phyloP scores from a whole-genome alignment of 2,797 vertebrate species.

The Pipistrellus kuhlii region DNA sequence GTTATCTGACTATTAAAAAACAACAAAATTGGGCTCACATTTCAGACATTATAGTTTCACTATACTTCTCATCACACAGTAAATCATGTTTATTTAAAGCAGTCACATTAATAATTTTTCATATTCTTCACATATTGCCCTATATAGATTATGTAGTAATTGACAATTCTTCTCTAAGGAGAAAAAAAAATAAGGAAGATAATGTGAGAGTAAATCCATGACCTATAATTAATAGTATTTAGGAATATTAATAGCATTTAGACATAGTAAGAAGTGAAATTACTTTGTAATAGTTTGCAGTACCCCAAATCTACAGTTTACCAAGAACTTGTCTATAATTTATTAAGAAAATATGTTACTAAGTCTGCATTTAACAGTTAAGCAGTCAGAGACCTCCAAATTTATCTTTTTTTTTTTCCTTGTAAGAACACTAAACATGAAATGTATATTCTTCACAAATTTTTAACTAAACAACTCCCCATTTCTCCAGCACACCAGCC shows the following conservation, averaged over 20 bases:
- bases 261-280: neutral
- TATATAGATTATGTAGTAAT: neutral
- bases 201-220: neutral
- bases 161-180: neutral
- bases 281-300: neutral
- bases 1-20: neutral
- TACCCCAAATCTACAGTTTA: neutral
- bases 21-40: neutral
- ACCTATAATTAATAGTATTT: neutral
- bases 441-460: neutral
- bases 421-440: neutral
- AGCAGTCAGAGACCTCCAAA: neutral
- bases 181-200: neutral
- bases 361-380: neutral
- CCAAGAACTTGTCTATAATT: neutral
- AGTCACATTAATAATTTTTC: neutral
- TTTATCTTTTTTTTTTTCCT: neutral
- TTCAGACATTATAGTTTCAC: neutral
- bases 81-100: neutral
- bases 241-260: neutral
- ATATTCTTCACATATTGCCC: neutral
- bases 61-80: neutral
- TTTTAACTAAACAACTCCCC: neutral
- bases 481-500: neutral
- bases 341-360: neutral